phyloP scores from a whole-genome alignment of 2,113 vertebrate species.

The Colistium nudipinnis region DNA sequence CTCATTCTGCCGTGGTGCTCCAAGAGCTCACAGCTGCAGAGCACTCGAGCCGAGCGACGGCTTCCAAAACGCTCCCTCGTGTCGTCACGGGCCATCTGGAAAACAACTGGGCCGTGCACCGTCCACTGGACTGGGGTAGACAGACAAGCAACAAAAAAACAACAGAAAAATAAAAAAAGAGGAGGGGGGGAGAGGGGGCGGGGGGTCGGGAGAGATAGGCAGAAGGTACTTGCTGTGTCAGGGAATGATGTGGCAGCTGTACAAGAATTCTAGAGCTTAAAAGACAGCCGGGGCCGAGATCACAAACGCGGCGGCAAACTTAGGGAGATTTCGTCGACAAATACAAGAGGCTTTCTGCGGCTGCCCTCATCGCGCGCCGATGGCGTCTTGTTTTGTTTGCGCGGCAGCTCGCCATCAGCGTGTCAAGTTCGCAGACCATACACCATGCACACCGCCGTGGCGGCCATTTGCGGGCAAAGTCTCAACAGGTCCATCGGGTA shows the following conservation, averaged over 20 bases:
- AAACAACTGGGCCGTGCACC: slow-evolving; percentile 66
- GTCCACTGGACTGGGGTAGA: slow-evolving; percentile 49
- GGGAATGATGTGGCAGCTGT: slow-evolving; percentile 31
- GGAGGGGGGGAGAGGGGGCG: background rate
- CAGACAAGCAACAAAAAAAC: slow-evolving; percentile 51
- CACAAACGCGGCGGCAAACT: slow-evolving; percentile 7
- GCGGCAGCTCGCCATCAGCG: background rate
- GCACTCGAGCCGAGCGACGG: slow-evolving; percentile 60
- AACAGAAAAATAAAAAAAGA: slow-evolving; percentile 22
- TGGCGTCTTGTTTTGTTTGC: background rate
- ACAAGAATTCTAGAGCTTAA: slow-evolving; percentile 49
- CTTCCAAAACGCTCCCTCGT: slow-evolving; percentile 72
- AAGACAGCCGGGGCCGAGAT: slow-evolving; percentile 32
- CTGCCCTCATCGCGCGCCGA: background rate
- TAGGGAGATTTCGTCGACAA: slow-evolving; percentile 9
- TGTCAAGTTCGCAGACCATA: too few species aligned
- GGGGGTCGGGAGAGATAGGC: too few species aligned
- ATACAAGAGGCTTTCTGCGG: slow-evolving; percentile 12
- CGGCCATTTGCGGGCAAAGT: too few species aligned
- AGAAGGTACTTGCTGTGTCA: slow-evolving; percentile 8
- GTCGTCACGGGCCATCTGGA: slow-evolving; percentile 73
- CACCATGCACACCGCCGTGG: too few species aligned
- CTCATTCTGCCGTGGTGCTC: slow-evolving; percentile 54
- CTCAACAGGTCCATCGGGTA: too few species aligned
- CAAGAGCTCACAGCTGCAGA: slow-evolving; percentile 66